Evolutionary conservation across 2,888 invertebrate genomes (phyloP).

Genomic region (Oxytorus armatus): DNA sequence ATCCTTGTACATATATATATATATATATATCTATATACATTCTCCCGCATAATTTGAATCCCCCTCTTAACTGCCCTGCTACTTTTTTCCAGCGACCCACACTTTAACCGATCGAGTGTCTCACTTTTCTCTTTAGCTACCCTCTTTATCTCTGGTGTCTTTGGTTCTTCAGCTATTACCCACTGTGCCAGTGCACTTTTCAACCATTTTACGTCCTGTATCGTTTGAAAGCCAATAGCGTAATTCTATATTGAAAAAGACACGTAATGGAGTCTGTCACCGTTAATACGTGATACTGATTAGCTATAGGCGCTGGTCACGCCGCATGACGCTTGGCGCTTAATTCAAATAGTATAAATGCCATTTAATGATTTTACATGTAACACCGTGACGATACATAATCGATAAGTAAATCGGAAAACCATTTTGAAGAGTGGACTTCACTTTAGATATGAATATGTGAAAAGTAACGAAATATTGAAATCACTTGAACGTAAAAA

Average conservation of each 20-base stretch:
- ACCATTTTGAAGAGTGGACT: no score
- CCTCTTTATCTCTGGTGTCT: constrained; percentile 26
- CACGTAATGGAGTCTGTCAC: neutral
- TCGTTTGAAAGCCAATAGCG: no score
- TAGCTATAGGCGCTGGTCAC: no score
- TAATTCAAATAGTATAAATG: no score
- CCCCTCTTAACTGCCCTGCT: constrained; percentile 2
- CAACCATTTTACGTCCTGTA: constrained; percentile 51
- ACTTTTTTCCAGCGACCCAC: constrained; percentile 25
- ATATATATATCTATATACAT: neutral
- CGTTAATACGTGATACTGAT: no score
- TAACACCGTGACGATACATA: no score
- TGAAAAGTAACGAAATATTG: no score
- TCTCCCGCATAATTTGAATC: constrained; percentile 43
- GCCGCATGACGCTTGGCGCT: no score
- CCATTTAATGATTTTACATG: no score
- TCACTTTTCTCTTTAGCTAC: constrained; percentile 33
- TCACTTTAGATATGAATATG: no score
- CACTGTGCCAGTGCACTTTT: constrained; percentile 68
- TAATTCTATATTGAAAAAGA: neutral
- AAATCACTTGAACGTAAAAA: no score
- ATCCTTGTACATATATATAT: constrained; percentile 12
- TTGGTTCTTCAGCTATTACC: constrained; percentile 56
- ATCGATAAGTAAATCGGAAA: no score
- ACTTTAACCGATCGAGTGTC: constrained; percentile 33